Base-by-base conservation (phyloP, 1,140 invertebrate genomes). In the Stratiolaelaps scimitus region DNA sequence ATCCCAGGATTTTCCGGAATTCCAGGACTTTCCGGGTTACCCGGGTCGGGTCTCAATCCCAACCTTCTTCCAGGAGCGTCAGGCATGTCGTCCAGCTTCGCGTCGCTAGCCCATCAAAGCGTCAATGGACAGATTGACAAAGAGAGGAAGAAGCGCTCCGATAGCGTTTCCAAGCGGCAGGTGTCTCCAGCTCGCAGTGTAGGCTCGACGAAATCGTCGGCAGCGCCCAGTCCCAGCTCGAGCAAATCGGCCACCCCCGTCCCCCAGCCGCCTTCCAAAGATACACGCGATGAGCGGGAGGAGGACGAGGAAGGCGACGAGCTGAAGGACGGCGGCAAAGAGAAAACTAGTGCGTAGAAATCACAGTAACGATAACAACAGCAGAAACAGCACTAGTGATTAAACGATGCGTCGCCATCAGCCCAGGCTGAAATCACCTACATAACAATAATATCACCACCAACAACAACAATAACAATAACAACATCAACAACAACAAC, bases 1-100 rank as follows among this genome's bases (percentile, higher is more conserved):
- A 76, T 92, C n/a, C 85, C 87, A 67, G 83, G 85, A 13, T 89
- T 90, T 72, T 83, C 86, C 2, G 80, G 89, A 74, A 82, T 70
- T 5, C 67, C 71, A 34, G 70, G 71, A 34, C 64, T 73, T 34
- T 67, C 69, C 7, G 65, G 53, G 53, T 60, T 60, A 26, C 15
- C 53, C 26, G 53, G 53, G 26, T 60, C 53, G 53, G 53, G 53
- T 26, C 53, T 60, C 23, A 26, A 26, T 17, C 34, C 53, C 4
- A 60, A 60, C 10, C 53, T 60, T 17, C 53, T 60, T 34, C 53
- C 53, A 26, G 53, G 53, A 17, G 53, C 26, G 34, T 60, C 53
- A 26, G 53, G 53, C 26, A 29, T 60, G 53, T 26, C 53, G 13
- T 60, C 53, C 6, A 60, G 53, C 20, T 60, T 60, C 20, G 53